These are phyloP conservation scores for Centrocercus urophasianus DNA, from an alignment of 2,113 vertebrate genomes.

Conservation along the genomic window DNA sequence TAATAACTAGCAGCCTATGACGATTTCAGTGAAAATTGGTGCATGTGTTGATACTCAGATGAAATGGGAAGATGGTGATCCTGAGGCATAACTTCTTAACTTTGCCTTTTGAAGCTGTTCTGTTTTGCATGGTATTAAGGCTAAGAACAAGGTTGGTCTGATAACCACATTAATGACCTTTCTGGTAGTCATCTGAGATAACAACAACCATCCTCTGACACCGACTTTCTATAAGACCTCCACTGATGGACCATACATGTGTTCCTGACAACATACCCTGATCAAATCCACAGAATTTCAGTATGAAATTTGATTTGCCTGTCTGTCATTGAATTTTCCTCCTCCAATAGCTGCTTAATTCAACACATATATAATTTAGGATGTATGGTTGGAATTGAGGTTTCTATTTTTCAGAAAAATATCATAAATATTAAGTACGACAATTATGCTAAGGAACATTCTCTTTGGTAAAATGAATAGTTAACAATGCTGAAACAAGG, in stretches of 20 bases:
- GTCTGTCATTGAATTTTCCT: background rate
- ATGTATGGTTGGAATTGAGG: background rate
- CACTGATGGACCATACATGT: background rate
- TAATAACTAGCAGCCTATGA: background rate
- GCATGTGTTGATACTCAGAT: background rate
- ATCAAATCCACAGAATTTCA: background rate
- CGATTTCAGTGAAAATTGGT: background rate
- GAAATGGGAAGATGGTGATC: background rate
- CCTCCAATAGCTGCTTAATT: background rate
- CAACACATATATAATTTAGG: background rate
- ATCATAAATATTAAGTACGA: background rate
- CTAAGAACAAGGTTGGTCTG: conserved; percentile 98
- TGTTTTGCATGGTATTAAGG: background rate
- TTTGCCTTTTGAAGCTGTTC: background rate
- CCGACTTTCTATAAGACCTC: conserved; percentile 51
- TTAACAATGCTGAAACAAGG: background rate
- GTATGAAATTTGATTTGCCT: background rate
- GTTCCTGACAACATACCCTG: background rate
- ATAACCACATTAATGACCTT: conserved; percentile 94
- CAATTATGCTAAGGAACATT: background rate
- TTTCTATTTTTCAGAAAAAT: background rate
- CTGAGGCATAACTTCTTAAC: background rate
- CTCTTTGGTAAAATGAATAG: background rate
- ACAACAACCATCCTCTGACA: conserved; percentile 95
- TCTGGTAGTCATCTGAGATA: conserved; percentile 94